Evolutionary conservation across 2,888 invertebrate species (phyloP), one percentile per base, ranked within the genome.

Genomic region (Dynastes maya): DNA sequence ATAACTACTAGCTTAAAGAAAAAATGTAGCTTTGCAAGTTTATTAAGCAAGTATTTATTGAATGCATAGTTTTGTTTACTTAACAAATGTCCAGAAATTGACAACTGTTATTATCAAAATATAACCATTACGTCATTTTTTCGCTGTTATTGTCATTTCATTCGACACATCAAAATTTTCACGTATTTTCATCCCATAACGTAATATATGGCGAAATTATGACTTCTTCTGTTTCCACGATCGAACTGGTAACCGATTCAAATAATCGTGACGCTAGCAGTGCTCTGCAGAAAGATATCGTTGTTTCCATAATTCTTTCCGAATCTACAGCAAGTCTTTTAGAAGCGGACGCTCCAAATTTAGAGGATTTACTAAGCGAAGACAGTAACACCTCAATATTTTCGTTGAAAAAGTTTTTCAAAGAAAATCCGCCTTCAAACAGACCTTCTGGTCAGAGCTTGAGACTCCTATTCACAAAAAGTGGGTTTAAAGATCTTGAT

Each of bases 261-360:
- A 32, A 67, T 49, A 65, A 58, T 32, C 22, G 45, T 49, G 16
- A 45, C 22, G 13, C 16, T 27, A 45, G 45, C 22, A 65, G 74
- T 22, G 67, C 67, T 3, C 63, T 67, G 2, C 63, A 80, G 70
- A 83, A 84, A 64, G 83, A 85, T 68, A 81, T 87, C 63, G 83
- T 85, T 45, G 86, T 88, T 58, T 86, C 88, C 6, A 83, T 88
- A 75, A 83, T 88, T 22, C 81, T 88, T 16, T 86, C 86, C 2
- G 88, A 88, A 82, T 88, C 88, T 1, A 86, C 87, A 2, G 82
- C 86, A 2, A 87, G 86, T 79, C 67, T 86, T 27, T 81, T 88
- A 65, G 84, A 86, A 71, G 77, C 88, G 55, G 84, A 85, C 78
- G 77, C 86, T 16, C 87, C 86, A 3, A 84, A 86, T 81, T 80